Evolutionary conservation across 2,888 invertebrate genomes (phyloP).

Genomic region (Drosophila borborema): DNA sequence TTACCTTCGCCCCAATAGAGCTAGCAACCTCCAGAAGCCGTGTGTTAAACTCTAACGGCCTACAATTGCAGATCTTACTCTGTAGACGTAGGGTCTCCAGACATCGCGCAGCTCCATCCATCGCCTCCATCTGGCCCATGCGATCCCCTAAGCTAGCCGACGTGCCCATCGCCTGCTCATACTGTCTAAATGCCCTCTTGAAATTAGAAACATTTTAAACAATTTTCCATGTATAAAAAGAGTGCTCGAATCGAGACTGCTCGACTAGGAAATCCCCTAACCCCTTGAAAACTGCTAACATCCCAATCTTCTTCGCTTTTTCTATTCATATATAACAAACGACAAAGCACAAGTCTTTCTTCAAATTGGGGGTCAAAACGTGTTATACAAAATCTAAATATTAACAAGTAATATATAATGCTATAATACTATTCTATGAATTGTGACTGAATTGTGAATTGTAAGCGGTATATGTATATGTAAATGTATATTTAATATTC

Average conservation of each 20-base stretch:
- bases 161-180: slow-evolving; percentile 94
- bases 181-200: slow-evolving; percentile 89
- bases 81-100: slow-evolving; percentile 90
- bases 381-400: too few species aligned
- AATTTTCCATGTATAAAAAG: neutral
- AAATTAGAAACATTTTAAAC: neutral
- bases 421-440: too few species aligned
- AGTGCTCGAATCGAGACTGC: too few species aligned
- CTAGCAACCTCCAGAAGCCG: slow-evolving; percentile 93
- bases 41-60: slow-evolving; percentile 94
- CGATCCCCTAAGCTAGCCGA: slow-evolving; percentile 92
- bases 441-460: too few species aligned
- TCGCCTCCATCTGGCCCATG: slow-evolving; percentile 94
- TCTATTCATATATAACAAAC: too few species aligned
- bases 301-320: too few species aligned
- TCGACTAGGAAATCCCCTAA: neutral
- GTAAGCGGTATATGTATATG: too few species aligned
- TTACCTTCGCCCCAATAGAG: slow-evolving; percentile 94
- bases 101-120: slow-evolving; percentile 94
- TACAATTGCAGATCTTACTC: slow-evolving; percentile 94
- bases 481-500: too few species aligned
- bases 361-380: too few species aligned
- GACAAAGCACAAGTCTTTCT: too few species aligned
- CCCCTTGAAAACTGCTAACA: neutral
- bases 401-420: too few species aligned